These are phyloP conservation scores for Lucilia sericata DNA, from an alignment of 1,140 invertebrate genomes.

Conservation along the genomic window DNA sequence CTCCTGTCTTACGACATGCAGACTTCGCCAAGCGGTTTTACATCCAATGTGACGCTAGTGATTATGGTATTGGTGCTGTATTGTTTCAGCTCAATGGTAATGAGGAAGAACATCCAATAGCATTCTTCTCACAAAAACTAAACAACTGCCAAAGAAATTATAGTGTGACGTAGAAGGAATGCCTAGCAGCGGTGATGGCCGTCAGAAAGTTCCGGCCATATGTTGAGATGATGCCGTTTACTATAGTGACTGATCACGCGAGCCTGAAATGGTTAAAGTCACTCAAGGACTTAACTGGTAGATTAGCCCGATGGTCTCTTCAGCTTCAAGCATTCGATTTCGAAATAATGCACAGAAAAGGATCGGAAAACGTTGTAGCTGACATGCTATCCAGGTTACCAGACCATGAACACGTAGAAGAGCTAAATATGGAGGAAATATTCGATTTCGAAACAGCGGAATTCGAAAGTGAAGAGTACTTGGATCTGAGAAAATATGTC, in stretches of 20 bases:
- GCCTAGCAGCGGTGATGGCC: no score
- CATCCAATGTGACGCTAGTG: background rate
- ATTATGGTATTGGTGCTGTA: background rate
- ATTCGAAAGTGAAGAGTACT: no score
- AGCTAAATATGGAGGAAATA: background rate
- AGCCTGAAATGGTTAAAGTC: no score
- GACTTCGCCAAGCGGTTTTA: background rate
- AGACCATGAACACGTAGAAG: background rate
- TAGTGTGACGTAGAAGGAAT: background rate
- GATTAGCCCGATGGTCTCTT: no score
- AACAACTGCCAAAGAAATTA: conserved; percentile 31
- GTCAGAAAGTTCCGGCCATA: no score
- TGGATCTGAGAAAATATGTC: no score
- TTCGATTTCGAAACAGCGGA: background rate
- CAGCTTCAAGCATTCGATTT: no score
- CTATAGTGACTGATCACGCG: no score
- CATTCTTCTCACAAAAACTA: background rate
- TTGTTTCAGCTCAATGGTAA: conserved; percentile 52
- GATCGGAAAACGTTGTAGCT: no score
- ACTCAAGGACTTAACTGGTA: no score
- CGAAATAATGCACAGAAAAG: no score
- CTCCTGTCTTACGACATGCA: background rate
- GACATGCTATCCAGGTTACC: background rate
- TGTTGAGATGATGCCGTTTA: no score
- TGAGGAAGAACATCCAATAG: conserved; percentile 50